Evolutionary conservation across 2,888 invertebrate species (phyloP).

Genomic region (Acanthosepion pharaonis): DNA sequence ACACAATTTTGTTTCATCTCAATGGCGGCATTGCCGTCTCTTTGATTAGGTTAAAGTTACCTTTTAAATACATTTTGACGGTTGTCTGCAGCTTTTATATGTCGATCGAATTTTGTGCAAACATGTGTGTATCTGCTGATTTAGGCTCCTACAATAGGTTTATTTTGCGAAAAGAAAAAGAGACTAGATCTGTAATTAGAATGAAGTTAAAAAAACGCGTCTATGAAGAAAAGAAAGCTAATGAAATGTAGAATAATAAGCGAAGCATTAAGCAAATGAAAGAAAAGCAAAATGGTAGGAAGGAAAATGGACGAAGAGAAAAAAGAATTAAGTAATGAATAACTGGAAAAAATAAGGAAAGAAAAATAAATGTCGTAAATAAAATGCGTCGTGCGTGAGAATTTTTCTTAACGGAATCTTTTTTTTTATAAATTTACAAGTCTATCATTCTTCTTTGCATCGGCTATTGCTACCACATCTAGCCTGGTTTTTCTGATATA

Average conservation of each 20-base stretch:
- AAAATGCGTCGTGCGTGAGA: too few relatives aligned
- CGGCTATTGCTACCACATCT: too few relatives aligned
- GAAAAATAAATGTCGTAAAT: too few relatives aligned
- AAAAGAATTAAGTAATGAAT: neutral
- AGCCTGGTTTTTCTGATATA: too few relatives aligned
- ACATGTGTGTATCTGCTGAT: neutral
- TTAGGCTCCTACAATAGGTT: neutral
- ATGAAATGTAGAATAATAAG: neutral
- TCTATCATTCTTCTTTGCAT: too few relatives aligned
- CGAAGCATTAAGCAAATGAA: neutral
- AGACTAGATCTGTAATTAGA: neutral
- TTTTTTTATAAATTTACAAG: too few relatives aligned
- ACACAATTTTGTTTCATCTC: conserved; percentile 11
- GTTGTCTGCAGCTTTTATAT: neutral
- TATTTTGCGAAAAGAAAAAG: neutral
- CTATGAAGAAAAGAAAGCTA: neutral
- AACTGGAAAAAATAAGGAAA: neutral
- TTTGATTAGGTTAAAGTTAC: neutral
- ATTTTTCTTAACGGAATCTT: too few relatives aligned
- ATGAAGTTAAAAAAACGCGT: neutral
- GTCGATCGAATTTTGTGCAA: neutral
- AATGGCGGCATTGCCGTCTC: neutral
- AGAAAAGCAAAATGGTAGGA: neutral
- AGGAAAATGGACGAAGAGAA: neutral
- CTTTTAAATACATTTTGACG: neutral